Conservation (phyloP, 2,113 vertebrate species). For the Nycticryphes semicollaris region DNA sequence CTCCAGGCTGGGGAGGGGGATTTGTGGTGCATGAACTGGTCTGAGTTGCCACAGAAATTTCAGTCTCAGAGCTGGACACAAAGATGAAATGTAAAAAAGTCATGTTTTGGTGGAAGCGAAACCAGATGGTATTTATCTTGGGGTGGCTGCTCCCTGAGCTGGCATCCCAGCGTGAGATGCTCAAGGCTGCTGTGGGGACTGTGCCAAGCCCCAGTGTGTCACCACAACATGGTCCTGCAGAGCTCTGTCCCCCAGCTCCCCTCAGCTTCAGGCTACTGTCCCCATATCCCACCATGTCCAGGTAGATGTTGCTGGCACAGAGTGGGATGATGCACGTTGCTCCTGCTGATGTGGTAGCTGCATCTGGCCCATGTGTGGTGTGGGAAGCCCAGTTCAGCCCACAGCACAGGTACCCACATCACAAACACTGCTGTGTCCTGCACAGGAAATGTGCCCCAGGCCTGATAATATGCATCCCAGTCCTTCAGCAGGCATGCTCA, state of each 20-base stretch:
- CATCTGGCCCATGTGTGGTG: fast-evolving
- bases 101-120: background rate
- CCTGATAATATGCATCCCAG: fast-evolving
- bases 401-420: background rate
- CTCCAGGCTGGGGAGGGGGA: background rate
- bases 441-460: fast-evolving
- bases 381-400: background rate
- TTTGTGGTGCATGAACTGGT: background rate
- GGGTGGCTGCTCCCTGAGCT: background rate
- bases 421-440: fast-evolving
- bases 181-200: background rate
- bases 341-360: fast-evolving
- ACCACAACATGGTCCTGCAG: background rate
- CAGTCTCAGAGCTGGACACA: background rate
- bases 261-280: background rate
- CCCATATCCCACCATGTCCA: background rate
- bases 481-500: fast-evolving
- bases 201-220: fast-evolving
- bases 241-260: background rate
- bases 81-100: background rate
- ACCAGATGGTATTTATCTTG: background rate
- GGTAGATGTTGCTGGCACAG: background rate
- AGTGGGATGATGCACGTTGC: fast-evolving
- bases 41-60: background rate
- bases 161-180: background rate